Evolutionary conservation across 2,797 vertebrate species (phyloP).

Genomic region (Artibeus lituratus): DNA sequence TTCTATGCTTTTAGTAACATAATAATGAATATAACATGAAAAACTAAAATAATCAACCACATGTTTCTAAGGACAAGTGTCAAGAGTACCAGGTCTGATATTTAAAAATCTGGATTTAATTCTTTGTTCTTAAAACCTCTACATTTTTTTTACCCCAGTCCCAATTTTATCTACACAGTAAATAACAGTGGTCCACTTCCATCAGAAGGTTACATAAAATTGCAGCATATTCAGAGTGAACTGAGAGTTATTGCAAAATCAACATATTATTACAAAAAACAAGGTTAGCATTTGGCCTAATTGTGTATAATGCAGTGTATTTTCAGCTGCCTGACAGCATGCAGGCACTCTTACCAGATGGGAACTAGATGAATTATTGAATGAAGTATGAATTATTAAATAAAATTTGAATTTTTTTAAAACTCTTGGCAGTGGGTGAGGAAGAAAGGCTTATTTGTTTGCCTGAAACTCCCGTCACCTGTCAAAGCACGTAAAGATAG

Average conservation of each 20-base stretch:
- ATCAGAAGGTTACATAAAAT: constrained; percentile 55
- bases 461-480: constrained; percentile 64
- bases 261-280: constrained; percentile 70
- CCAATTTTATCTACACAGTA: constrained; percentile 23
- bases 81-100: constrained; percentile 22
- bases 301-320: constrained; percentile 59
- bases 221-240: constrained; percentile 5
- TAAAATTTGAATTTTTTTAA: constrained; percentile 65
- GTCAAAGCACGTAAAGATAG: constrained; percentile 42
- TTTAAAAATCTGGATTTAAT: constrained; percentile 51
- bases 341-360: constrained; percentile 74
- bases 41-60: constrained; percentile 51
- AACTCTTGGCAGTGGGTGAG: constrained; percentile 54
- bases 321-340: constrained; percentile 73
- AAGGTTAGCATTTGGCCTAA: constrained; percentile 70
- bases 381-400: constrained; percentile 77
- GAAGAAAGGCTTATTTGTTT: constrained; percentile 61
- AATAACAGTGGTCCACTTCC: constrained; percentile 10
- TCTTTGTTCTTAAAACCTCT: constrained; percentile 9
- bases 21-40: constrained; percentile 44
- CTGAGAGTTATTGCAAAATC: constrained; percentile 60
- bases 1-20: constrained; percentile 23
- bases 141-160: background rate
- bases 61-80: constrained; percentile 39
- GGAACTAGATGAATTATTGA: constrained; percentile 78